These are phyloP conservation scores for Crepidodera aurea DNA, from an alignment of 2,888 invertebrate species.

Conservation along the genomic window DNA sequence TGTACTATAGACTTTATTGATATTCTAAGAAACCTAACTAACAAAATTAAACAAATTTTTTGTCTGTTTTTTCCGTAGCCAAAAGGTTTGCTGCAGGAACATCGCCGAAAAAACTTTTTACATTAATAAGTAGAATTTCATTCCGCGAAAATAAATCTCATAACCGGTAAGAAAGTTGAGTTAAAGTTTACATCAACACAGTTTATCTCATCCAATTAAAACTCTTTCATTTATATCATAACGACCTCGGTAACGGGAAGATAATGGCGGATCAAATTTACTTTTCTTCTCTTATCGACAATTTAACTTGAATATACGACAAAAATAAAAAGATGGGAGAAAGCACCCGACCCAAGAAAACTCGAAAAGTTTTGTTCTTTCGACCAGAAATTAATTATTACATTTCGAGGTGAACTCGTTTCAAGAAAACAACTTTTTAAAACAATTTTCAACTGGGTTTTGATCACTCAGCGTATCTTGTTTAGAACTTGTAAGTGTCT, in stretches of 20 bases:
- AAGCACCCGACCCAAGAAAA: not conserved
- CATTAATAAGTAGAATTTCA: slow-evolving; percentile 15
- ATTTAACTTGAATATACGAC: slow-evolving; percentile 22
- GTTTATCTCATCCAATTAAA: slow-evolving; percentile 36
- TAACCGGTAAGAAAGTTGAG: slow-evolving; percentile 18
- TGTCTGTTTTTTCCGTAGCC: too few relatives aligned
- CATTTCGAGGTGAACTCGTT: not conserved
- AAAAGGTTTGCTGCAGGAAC: too few relatives aligned
- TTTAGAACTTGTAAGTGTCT: too few relatives aligned
- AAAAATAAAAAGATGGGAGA: slow-evolving; percentile 8
- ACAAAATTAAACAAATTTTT: too few relatives aligned
- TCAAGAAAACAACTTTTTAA: not conserved
- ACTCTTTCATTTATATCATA: slow-evolving; percentile 33
- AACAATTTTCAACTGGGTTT: not conserved
- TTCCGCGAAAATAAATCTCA: slow-evolving; percentile 10
- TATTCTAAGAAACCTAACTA: too few relatives aligned
- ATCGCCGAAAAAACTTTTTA: slow-evolving; percentile 8
- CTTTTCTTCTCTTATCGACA: slow-evolving; percentile 26
- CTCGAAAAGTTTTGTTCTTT: not conserved
- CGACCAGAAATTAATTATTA: not conserved
- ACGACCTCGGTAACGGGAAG: slow-evolving; percentile 29
- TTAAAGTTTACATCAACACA: slow-evolving; percentile 34
- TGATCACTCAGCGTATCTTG: too few relatives aligned
- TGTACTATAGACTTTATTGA: too few relatives aligned
- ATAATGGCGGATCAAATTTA: slow-evolving; percentile 32